Evolutionary conservation across 2,888 invertebrate species (phyloP).

Genomic region (Ochropleura leucogaster): DNA sequence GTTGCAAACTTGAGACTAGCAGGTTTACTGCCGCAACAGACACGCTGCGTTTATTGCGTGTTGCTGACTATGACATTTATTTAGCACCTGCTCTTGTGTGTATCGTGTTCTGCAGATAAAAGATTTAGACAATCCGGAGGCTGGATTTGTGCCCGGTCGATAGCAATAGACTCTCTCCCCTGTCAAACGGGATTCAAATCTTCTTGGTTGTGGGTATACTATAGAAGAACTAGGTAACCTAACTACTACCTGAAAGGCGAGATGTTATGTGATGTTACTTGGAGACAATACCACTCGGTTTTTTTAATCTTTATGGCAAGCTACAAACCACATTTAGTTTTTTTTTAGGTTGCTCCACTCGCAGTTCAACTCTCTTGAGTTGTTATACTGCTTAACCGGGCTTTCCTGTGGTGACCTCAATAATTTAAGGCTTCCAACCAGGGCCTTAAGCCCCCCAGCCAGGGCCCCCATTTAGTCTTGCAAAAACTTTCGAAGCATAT

Average conservation of each 20-base stretch:
- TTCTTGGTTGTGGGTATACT: neutral
- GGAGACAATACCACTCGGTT: neutral
- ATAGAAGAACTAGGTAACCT: neutral
- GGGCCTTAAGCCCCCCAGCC: too few relatives aligned
- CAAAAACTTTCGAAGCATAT: neutral
- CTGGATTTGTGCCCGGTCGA: neutral
- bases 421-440: too few relatives aligned
- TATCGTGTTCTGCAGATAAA: neutral
- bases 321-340: neutral
- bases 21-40: constrained; percentile 74
- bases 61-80: constrained; percentile 64
- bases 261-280: neutral
- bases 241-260: neutral
- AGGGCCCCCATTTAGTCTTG: too few relatives aligned
- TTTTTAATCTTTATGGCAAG: neutral
- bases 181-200: neutral
- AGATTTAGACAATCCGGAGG: neutral
- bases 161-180: neutral
- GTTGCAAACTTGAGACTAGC: constrained; percentile 69
- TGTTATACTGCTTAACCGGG: too few relatives aligned
- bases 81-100: constrained; percentile 63
- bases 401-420: too few relatives aligned
- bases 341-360: neutral
- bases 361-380: too few relatives aligned
- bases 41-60: constrained; percentile 69